Evolutionary conservation across 2,888 invertebrate species (phyloP), one percentile per base, ranked within the genome.

Genomic region (Harpalus rufipes): DNA sequence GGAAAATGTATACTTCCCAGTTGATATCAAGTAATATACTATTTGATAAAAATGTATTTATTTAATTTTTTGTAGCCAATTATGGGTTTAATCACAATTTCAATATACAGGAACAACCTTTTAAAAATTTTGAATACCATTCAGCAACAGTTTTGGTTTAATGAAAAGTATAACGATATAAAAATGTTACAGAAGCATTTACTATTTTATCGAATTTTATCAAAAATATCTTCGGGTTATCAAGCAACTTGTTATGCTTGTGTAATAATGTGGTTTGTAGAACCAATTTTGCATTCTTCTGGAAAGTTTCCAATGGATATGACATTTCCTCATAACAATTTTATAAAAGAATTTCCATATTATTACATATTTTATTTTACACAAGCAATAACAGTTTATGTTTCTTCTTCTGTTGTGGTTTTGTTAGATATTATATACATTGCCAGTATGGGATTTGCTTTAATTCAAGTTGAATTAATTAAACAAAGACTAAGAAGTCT

Each of bases 271-370:
- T 74, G 41, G 41, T 74, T 74, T 16, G 18, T 10, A 16, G 72
- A 74, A 44, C 72, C 72, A 16, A 1, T 74, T 1, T 41, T 74
- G 1, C 72, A 44, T 74, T 14, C 10, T 7, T 44, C 72, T 44
- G 72, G 21, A 16, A 74, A 74, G 18, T 74, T 74, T 12, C 41
- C 72, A 7, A 74, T 74, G 72, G 72, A 74, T 8, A 74, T 74
- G 72, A 74, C 16, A 18, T 74, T 74, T 44, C 72, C 72, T 0
- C 44, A 74, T 12, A 44, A 74, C 8, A 74, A 74, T 44, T 74
- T 74, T 74, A 74, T 74, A 18, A 74, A 74, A 44, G 44, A 74
- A 10, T 44, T 5, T 74, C 72, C 72, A 7, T 74, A 18, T 74
- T 74, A 44, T 74, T 41, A 74, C 7, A 16, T 74, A 16, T 18